Conservation (phyloP, 2,888 invertebrate genomes). For the Ophonus ardosiacus region DNA sequence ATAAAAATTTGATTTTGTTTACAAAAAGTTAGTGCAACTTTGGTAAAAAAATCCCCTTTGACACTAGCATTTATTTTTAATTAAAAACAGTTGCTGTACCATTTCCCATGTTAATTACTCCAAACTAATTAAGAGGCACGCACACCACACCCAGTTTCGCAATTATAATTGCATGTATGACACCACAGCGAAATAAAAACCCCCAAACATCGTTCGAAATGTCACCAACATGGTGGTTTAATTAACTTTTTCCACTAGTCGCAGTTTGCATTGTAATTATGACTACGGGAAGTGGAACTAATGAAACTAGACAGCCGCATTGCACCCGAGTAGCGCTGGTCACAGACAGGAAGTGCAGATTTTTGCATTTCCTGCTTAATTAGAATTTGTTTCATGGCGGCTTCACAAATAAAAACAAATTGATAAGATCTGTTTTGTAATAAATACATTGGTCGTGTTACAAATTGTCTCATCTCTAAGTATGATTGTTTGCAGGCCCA, state of each 20-base stretch:
- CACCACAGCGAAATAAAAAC: constrained; percentile 1
- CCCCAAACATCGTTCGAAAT: constrained; percentile 1
- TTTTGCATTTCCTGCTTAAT: too few species aligned
- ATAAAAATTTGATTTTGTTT: too few species aligned
- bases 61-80: neutral
- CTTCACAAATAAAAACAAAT: too few species aligned
- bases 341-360: neutral
- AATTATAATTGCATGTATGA: constrained; percentile 25
- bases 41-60: neutral
- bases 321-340: neutral
- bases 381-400: too few species aligned
- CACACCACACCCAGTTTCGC: constrained; percentile 19
- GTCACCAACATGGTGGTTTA: neutral
- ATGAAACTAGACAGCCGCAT: neutral
- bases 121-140: constrained; percentile 2
- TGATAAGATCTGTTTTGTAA: too few species aligned
- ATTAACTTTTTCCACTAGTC: constrained; percentile 25
- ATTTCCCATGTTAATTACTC: neutral
- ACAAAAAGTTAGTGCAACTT: neutral
- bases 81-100: neutral
- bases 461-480: too few species aligned
- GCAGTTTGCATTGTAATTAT: constrained; percentile 6
- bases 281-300: neutral
- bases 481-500: too few species aligned
- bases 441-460: too few species aligned